These are phyloP conservation scores for Rapana venosa DNA, from an alignment of 2,888 invertebrate species.

Conservation along the genomic window DNA sequence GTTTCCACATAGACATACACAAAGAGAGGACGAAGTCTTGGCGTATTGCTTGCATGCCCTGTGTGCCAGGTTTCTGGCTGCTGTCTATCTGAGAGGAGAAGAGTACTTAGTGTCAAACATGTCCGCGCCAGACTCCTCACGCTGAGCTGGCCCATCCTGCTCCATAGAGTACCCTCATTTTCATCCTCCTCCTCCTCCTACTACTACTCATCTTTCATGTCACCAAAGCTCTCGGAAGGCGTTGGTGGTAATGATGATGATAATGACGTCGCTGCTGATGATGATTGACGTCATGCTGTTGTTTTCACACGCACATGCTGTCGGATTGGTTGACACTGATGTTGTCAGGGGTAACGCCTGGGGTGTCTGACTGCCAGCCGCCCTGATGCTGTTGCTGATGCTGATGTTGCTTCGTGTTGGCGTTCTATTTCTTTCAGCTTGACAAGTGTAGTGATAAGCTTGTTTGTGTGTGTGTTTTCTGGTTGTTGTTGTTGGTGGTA, in stretches of 20 bases:
- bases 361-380: background rate
- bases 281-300: conserved; percentile 11
- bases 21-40: too few relatives aligned
- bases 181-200: background rate
- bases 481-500: too few relatives aligned
- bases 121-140: background rate
- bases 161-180: background rate
- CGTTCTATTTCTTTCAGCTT: background rate
- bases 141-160: background rate
- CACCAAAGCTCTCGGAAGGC: background rate
- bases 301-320: conserved; percentile 11
- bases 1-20: too few relatives aligned
- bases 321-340: background rate
- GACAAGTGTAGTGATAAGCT: too few relatives aligned
- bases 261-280: background rate
- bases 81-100: background rate
- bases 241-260: background rate
- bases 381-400: background rate
- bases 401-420: background rate
- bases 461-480: too few relatives aligned
- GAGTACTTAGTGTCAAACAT: conserved; percentile 3
- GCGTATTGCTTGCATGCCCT: too few relatives aligned
- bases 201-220: background rate
- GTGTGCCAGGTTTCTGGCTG: too few relatives aligned
- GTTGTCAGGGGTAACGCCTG: background rate